Evolutionary conservation across 2,113 vertebrate genomes (phyloP), one percentile per base, ranked within the genome.

Genomic region (Antigone vipio): DNA sequence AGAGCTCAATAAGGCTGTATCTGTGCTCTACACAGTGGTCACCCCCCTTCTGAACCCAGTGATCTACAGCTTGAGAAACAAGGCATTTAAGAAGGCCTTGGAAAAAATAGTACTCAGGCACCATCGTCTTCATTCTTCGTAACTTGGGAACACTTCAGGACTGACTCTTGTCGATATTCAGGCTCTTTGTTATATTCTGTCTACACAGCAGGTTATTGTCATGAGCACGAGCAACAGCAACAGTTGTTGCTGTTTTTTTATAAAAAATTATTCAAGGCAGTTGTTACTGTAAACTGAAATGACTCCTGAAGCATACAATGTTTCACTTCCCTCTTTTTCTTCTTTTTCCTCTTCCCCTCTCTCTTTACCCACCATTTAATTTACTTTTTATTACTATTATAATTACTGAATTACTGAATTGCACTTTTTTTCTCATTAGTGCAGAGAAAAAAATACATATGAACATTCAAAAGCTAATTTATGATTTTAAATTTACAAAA

Each of bases 51-150:
- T 97, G 24, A 97, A 96, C 15, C 93, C 95, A 8, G 63, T 96
- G 24, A 97, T 97, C 68, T 96, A 95, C n/a, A 95, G 94, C 74
- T 52, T 97, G n/a, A 63, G 66, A 34, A 97, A 95, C 7, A 85
- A 85, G 19, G 85, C 64, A 19, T 83, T 94, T 40, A 75, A 69
- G 35, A 44, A 67, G 20, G 85, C 79, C 32, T 64, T 77, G 64
- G 50, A 22, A 63, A 77, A 84, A 42, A 56, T 71, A 71, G 30
- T 71, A 21, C 8, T 35, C 73, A 56, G 58, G 44, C n/a, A 58
- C 21, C 42, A 38, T 50, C 5, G 5, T n/a, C 72, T 63, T 71
- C 64, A 32, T 27, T 26, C 49, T 69, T 47, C 47, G 24, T 90
- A 30, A 77, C 42, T 4, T 49, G 30, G 49, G 47, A 47, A 56